Evolutionary conservation across 1,140 invertebrate genomes (phyloP).

Genomic region (Neuroterus valhalla): DNA sequence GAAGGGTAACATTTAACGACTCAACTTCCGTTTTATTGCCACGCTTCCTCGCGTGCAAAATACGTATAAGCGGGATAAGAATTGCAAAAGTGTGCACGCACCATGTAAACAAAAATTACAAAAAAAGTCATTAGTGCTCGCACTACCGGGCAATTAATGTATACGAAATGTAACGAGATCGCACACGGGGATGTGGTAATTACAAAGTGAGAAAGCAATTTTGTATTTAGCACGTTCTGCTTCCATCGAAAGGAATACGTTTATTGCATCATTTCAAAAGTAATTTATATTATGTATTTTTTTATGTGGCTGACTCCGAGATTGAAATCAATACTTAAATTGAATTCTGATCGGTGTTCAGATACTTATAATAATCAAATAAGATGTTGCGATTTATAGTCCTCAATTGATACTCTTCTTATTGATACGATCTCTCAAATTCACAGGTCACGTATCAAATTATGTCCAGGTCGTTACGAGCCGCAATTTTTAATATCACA

Average conservation of each 20-base stretch:
- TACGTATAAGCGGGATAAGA: conserved; percentile 45
- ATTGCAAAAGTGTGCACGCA: conserved; percentile 34
- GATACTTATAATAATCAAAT: conserved; percentile 7
- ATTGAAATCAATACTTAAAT: neutral
- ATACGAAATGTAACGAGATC: neutral
- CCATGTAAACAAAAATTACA: conserved; percentile 3
- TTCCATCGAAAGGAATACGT: neutral
- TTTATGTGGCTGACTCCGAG: neutral
- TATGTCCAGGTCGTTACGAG: conserved; percentile 5
- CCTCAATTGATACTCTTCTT: conserved; percentile 24
- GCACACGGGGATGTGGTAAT: conserved; percentile 6
- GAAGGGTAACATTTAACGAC: conserved; percentile 52
- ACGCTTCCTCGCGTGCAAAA: conserved; percentile 57
- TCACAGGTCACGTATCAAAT: conserved; percentile 22
- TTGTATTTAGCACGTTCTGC: conserved; percentile 1
- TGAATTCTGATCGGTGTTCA: neutral
- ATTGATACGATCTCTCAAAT: conserved; percentile 22
- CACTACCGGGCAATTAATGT: conserved; percentile 38
- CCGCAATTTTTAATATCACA: conserved; percentile 14
- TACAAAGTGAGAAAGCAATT: conserved; percentile 9
- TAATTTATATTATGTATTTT: neutral
- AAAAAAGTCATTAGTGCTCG: conserved; percentile 29
- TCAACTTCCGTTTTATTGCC: conserved; percentile 55
- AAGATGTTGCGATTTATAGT: conserved; percentile 9
- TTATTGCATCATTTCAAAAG: neutral